These are phyloP conservation scores for Hybognathus amarus DNA, from an alignment of 2,797 vertebrate genomes.

Conservation along the genomic window DNA sequence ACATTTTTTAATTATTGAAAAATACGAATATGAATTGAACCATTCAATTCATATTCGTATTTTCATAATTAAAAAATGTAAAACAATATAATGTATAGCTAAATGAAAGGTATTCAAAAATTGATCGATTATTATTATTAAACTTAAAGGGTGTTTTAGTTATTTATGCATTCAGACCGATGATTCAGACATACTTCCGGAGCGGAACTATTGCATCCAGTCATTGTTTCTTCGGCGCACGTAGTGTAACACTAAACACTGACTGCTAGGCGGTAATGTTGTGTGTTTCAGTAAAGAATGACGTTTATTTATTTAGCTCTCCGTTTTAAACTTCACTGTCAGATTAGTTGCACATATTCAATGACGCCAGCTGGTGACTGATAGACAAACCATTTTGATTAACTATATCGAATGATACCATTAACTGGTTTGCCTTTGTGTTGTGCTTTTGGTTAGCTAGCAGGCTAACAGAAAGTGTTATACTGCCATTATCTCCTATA, in stretches of 20 bases:
- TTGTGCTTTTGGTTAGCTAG: constrained; percentile 2
- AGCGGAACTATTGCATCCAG: constrained; percentile 12
- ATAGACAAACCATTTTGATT: not conserved
- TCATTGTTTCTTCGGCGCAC: not conserved
- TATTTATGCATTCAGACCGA: too few relatives aligned
- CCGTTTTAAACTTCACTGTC: too few relatives aligned
- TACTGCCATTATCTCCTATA: not conserved
- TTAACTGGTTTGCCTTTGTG: not conserved
- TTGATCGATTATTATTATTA: too few relatives aligned
- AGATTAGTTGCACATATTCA: not conserved
- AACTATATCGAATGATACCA: not conserved
- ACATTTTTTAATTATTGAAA: too few relatives aligned
- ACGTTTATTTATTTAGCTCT: not conserved
- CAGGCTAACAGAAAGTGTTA: not conserved
- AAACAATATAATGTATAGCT: not conserved
- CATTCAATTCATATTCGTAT: too few relatives aligned
- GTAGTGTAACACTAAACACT: constrained; percentile 21
- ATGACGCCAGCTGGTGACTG: not conserved
- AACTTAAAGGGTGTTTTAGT: not conserved
- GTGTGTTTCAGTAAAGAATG: not conserved
- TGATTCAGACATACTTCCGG: not conserved
- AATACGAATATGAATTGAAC: too few relatives aligned
- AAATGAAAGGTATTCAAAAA: too few relatives aligned
- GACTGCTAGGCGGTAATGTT: not conserved
- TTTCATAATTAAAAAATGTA: not conserved